A percentile compares a stretch with the other conserved stretches of the same genome.
Evolutionary conservation across 2,113 vertebrate species (phyloP).

Genomic region (Xenus cinereus): DNA sequence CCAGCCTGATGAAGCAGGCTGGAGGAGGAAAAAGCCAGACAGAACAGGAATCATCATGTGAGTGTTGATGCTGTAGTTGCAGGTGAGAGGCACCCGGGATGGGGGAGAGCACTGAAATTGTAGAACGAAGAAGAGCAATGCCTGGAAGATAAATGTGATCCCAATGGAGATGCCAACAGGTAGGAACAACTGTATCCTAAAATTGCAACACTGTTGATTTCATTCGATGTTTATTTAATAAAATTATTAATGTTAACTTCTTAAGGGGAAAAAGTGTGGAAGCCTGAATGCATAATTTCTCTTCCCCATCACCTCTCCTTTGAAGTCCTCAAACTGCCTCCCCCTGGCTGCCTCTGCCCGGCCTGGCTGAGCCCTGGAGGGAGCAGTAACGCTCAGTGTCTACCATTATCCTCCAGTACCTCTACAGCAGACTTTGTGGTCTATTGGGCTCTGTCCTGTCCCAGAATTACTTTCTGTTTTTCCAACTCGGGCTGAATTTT

Average conservation of each 20-base stretch:
- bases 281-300: not conserved
- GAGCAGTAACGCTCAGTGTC: not conserved
- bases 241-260: not conserved
- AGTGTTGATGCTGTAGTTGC: not conserved
- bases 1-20: not conserved
- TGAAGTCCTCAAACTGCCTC: not conserved
- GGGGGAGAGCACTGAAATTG: not conserved
- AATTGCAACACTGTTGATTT: not conserved
- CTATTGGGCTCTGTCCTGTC: not conserved
- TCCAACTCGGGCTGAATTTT: not conserved
- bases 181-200: not conserved
- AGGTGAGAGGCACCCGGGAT: not conserved
- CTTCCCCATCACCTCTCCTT: not conserved
- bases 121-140: not conserved
- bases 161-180: not conserved
- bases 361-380: not conserved
- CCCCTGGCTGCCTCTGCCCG: not conserved
- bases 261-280: not conserved
- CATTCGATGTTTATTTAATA: not conserved
- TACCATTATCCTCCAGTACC: not conserved
- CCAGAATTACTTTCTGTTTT: not conserved
- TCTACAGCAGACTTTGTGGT: not conserved
- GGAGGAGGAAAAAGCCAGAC: not conserved
- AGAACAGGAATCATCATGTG: not conserved
- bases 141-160: not conserved